Percentiles rank a stretch among this genome's conserved stretches.
These are phyloP conservation scores for Brotula barbata DNA, from an alignment of 2,797 vertebrate genomes.

Conservation along the genomic window DNA sequence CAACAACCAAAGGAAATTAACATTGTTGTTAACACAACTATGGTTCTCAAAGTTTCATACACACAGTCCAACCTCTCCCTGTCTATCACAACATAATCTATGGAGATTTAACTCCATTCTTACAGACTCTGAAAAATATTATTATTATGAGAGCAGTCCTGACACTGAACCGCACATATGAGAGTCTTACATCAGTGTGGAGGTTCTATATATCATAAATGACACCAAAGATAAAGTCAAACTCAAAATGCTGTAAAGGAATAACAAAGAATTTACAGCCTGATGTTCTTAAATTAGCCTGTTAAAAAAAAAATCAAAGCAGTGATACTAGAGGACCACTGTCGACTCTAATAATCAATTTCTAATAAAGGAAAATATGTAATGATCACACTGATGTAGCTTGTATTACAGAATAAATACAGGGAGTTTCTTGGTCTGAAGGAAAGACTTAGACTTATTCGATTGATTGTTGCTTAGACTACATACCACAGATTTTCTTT, in stretches of 20 bases:
- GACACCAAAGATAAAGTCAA: background rate
- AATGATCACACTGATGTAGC: background rate
- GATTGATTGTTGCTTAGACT: no score
- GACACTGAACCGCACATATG: background rate
- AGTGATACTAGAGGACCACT: background rate
- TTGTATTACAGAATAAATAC: slow-evolving; percentile 1
- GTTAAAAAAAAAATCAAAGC: background rate
- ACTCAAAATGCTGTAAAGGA: background rate
- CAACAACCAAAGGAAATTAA: background rate
- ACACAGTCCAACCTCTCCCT: background rate
- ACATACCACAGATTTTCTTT: slow-evolving; percentile 18
- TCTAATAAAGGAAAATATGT: background rate
- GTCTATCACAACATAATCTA: background rate
- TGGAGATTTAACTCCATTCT: background rate
- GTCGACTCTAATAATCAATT: no score
- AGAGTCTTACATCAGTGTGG: no score
- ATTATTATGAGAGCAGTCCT: background rate
- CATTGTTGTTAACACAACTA: background rate
- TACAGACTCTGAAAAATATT: no score
- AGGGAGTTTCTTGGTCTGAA: background rate
- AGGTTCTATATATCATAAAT: no score
- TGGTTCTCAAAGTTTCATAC: background rate
- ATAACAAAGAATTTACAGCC: background rate
- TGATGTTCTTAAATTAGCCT: background rate
- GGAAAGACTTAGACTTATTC: background rate